Evolutionary conservation across 2,113 vertebrate species (phyloP).

Genomic region (Ceuthmochares aereus): DNA sequence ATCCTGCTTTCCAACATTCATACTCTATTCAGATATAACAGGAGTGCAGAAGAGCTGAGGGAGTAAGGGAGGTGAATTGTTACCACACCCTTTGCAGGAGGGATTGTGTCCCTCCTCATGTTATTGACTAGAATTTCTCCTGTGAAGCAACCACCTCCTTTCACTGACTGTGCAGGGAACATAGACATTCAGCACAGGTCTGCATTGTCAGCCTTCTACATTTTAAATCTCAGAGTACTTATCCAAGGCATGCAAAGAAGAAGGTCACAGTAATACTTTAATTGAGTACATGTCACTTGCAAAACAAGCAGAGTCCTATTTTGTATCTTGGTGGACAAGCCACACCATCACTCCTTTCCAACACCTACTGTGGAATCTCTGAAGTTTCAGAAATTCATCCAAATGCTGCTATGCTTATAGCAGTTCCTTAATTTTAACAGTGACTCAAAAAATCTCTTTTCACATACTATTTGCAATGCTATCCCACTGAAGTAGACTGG

Average conservation of each 20-base stretch:
- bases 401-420: not conserved
- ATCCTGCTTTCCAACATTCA: not conserved
- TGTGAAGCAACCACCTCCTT: not conserved
- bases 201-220: not conserved
- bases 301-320: not conserved
- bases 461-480: not conserved
- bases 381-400: not conserved
- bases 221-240: not conserved
- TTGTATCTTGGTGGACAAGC: not conserved
- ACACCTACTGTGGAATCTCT: not conserved
- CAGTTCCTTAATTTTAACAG: not conserved
- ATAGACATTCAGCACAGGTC: not conserved
- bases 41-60: not conserved
- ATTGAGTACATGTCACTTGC: not conserved
- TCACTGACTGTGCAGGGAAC: not conserved
- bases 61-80: not conserved
- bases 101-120: not conserved
- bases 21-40: not conserved
- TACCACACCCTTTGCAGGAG: not conserved
- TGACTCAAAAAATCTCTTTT: not conserved
- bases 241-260: not conserved
- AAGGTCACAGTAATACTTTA: not conserved
- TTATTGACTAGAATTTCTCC: not conserved
- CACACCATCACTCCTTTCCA: not conserved
- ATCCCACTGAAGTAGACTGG: not conserved